Evolutionary conservation across 2,888 invertebrate species (phyloP).

Genomic region (Leuctra nigra): DNA sequence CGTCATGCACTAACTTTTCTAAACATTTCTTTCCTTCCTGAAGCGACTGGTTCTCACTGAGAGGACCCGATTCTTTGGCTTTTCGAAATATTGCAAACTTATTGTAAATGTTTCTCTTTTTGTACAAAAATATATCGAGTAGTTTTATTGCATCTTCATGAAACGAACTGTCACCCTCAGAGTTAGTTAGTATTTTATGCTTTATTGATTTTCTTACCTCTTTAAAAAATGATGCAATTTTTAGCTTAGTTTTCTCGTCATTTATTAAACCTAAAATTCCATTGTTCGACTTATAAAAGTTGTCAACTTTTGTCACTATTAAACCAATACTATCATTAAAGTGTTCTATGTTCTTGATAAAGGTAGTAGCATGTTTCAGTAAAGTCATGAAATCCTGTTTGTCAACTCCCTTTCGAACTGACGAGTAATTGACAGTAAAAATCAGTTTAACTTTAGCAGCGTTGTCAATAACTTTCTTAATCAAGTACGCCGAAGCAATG

Average conservation of each 20-base stretch:
- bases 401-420: constrained; percentile 29
- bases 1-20: not conserved
- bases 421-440: constrained; percentile 31
- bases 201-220: too few species aligned
- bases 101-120: constrained; percentile 12
- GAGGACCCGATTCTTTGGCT: constrained; percentile 2
- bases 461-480: constrained; percentile 33
- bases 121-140: constrained; percentile 14
- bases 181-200: too few species aligned
- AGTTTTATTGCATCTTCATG: not conserved
- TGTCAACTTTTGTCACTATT: constrained; percentile 27
- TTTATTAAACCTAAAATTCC: too few species aligned
- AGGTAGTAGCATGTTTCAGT: constrained; percentile 16
- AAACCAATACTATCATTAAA: constrained; percentile 22
- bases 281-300: too few species aligned
- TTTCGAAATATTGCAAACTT: constrained; percentile 18
- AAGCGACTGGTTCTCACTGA: not conserved
- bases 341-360: constrained; percentile 21
- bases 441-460: constrained; percentile 32
- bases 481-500: constrained; percentile 33
- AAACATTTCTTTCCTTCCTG: too few species aligned
- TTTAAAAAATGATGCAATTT: too few species aligned
- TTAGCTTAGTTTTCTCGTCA: too few species aligned
- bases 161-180: too few species aligned
- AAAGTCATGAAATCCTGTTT: constrained; percentile 23